Percentiles rank a stretch among this genome's conserved stretches.
These are phyloP conservation scores for Leptinotarsa tumamoca DNA, from an alignment of 2,888 invertebrate species.

Conservation along the genomic window DNA sequence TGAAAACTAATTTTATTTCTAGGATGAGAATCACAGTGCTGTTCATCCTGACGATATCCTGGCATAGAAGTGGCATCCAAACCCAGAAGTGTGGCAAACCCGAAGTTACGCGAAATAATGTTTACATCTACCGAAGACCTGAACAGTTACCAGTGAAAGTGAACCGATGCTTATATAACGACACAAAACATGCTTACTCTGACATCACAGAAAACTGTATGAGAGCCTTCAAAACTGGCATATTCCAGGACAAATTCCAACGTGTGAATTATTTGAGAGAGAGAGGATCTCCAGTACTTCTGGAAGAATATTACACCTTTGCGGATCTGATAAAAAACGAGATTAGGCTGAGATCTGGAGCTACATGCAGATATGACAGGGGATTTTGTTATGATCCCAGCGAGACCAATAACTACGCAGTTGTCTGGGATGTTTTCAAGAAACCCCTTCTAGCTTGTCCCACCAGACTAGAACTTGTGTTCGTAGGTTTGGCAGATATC, in stretches of 20 bases:
- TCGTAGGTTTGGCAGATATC: slow-evolving; percentile 34
- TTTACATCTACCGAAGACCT: slow-evolving; percentile 29
- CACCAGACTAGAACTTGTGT: slow-evolving; percentile 21
- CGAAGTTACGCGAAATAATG: slow-evolving; percentile 16
- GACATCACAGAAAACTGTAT: slow-evolving; percentile 32
- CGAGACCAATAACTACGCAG: slow-evolving; percentile 27
- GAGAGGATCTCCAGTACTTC: slow-evolving; percentile 21
- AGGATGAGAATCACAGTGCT: slow-evolving; percentile 14
- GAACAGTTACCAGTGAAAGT: slow-evolving; percentile 31
- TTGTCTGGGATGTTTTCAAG: slow-evolving; percentile 29
- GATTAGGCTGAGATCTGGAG: slow-evolving; percentile 27
- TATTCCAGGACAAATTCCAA: slow-evolving; percentile 30
- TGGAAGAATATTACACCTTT: slow-evolving; percentile 31
- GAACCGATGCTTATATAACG: slow-evolving; percentile 29
- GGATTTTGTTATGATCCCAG: slow-evolving; percentile 38
- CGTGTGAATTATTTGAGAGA: slow-evolving; percentile 16
- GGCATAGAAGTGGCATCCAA: slow-evolving; percentile 10
- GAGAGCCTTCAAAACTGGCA: slow-evolving; percentile 30
- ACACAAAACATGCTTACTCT: slow-evolving; percentile 28
- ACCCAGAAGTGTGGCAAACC: slow-evolving; percentile 28
- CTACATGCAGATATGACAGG: slow-evolving; percentile 33
- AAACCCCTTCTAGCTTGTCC: slow-evolving; percentile 31
- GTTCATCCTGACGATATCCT: slow-evolving; percentile 14
- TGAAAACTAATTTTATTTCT: not conserved
- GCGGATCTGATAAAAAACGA: slow-evolving; percentile 33